Evolutionary conservation across 1,140 invertebrate species (phyloP).

Genomic region (Ctenoplectra terminalis): DNA sequence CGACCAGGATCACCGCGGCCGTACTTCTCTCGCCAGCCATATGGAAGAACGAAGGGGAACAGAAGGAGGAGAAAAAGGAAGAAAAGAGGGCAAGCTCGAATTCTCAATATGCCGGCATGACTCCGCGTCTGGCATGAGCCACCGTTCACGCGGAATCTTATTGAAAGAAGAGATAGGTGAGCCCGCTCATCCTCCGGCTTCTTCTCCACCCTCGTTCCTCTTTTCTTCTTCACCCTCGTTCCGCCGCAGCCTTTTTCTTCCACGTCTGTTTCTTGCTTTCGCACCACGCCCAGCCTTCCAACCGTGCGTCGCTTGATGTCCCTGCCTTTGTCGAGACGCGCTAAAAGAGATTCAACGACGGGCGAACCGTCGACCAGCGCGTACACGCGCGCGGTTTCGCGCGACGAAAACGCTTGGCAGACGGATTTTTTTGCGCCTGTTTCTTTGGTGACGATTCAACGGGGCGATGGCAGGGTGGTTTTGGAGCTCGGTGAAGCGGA

Average conservation of each 20-base stretch:
- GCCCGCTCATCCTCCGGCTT: slow-evolving; percentile 37
- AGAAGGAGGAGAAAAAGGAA: background rate
- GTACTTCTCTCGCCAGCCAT: background rate
- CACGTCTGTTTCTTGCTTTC: slow-evolving; percentile 28
- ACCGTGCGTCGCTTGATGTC: slow-evolving; percentile 5
- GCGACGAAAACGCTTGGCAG: too few relatives aligned
- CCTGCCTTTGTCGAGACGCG: slow-evolving; percentile 11
- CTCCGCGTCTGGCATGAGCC: slow-evolving; percentile 68
- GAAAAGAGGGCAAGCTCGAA: slow-evolving; percentile 56
- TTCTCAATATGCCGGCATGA: slow-evolving; percentile 72
- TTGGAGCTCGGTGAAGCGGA: too few relatives aligned
- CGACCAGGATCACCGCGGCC: slow-evolving; percentile 31
- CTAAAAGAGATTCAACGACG: slow-evolving; percentile 30
- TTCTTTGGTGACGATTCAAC: too few relatives aligned
- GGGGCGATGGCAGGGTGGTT: too few relatives aligned
- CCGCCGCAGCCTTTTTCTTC: background rate
- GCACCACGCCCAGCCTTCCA: background rate
- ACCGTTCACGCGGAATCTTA: slow-evolving; percentile 75
- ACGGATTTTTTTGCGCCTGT: too few relatives aligned
- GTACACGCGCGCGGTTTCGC: background rate
- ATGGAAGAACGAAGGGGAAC: too few relatives aligned
- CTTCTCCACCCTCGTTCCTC: background rate
- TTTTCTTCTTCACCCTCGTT: background rate
- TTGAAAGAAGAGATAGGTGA: slow-evolving; percentile 73
- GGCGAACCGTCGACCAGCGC: too few relatives aligned